Evolutionary conservation across 1,140 invertebrate species (phyloP), one percentile per base, ranked within the genome.

Genomic region (Cydia strobilella): DNA sequence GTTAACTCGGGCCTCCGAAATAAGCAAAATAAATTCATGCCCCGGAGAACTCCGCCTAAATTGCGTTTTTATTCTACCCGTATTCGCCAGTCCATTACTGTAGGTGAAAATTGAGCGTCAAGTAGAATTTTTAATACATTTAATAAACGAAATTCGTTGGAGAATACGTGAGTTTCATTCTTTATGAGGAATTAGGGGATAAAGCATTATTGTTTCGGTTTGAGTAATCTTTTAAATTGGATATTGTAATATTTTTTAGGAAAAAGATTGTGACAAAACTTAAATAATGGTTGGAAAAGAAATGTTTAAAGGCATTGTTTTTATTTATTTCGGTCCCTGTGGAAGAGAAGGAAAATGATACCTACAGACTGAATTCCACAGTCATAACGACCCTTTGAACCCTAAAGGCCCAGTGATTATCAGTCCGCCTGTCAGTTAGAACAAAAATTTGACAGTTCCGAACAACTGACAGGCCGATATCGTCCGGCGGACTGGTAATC

Each of bases 21-120:
- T 69, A 69, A 69, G 65, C 65, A 69, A 69, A 69, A 69, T 69
- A 69, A 69, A 69, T 69, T 69, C 65, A 69, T 39, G 65, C 65
- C 18, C 20, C 35, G 31, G 15, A 35, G 65, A 31, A 69, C 27
- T 69, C 9, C 27, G 31, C 65, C 65, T 69, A 69, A 69, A 69
- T 69, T 69, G 65, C 31, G 31, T 69, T 69, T 69, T 69, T 69
- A 69, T 69, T 69, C 65, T 39, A 69, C n/a, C 65, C 65, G 65
- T 69, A 69, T 69, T 69, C 31, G 65, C 23, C 31, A 69, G 31
- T 18, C 65, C 65, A 69, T 69, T 69, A 69, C 65, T 39, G 65
- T 69, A 69, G 65, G 65, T 69, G 65, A 69, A 18, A 69, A 69
- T 69, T 69, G 65, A 39, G 65, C 65, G 25, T 69, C 65, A 69